These are phyloP conservation scores for Julus scandinavius DNA, from an alignment of 2,888 invertebrate species.

Conservation along the genomic window DNA sequence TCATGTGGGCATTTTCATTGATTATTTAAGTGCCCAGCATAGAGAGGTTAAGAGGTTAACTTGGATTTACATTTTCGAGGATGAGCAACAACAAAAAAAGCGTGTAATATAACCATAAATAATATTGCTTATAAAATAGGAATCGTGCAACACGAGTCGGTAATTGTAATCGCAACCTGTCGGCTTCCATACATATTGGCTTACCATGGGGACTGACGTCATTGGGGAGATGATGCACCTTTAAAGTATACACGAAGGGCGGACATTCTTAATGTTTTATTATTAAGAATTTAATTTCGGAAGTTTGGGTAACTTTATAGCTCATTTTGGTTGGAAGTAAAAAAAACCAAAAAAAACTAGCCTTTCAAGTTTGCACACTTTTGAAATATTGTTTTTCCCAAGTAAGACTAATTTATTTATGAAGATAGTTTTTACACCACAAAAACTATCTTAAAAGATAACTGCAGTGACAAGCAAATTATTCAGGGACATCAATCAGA, in stretches of 20 bases:
- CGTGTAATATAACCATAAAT: constrained; percentile 26
- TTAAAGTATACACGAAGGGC: not conserved
- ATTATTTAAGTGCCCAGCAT: not conserved
- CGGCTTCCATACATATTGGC: not conserved
- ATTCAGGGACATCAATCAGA: not conserved
- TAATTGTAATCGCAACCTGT: constrained; percentile 24
- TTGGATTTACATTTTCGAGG: not conserved
- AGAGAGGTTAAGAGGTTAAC: not conserved
- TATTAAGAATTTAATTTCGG: constrained; percentile 33
- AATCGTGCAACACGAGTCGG: constrained; percentile 27
- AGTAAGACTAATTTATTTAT: not conserved
- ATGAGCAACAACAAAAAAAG: not conserved
- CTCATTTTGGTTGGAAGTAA: not conserved
- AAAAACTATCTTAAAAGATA: not conserved
- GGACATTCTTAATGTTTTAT: not conserved
- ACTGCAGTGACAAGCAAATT: constrained; percentile 5
- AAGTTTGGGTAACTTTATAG: constrained; percentile 25
- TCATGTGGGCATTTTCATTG: not conserved
- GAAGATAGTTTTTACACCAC: not conserved
- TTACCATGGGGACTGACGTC: not conserved
- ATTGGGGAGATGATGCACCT: not conserved
- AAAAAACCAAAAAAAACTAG: constrained; percentile 2
- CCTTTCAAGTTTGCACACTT: not conserved
- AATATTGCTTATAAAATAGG: constrained; percentile 15
- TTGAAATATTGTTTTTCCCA: constrained; percentile 2